Base-by-base conservation (phyloP, 2,888 invertebrate species). In the Pediacus dermestoides region DNA sequence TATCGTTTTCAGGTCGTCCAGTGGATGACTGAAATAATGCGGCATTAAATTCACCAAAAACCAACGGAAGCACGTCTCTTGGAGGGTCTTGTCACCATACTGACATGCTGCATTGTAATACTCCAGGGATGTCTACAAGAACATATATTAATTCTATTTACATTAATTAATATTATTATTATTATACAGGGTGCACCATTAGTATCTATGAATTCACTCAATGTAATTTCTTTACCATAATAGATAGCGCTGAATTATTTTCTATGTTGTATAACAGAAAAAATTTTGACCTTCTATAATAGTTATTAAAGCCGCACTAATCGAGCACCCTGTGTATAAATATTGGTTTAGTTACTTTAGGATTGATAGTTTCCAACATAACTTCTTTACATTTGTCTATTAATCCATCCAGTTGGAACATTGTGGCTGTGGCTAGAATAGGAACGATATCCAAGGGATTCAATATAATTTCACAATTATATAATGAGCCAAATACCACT, bases 361-460 rank as follows among this genome's bases (percentile, higher is more conserved):
- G 74, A 61, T 83, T 83, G 22, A 84, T 79, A n/a, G 81, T 82
- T 58, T 85, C 85, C 40, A 75, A 69, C 85, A 87, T 86, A 22
- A 85, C 80, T 56, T 80, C 80, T 12, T 74, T 71, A 64, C 86
- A 85, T 57, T 84, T 82, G 39, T 83, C 80, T 46, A 86, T 84
- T 15, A 69, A 71, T 9, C 81, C 80, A 50, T 85, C 86, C 46
- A 86, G 63, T 63, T 85, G 85, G 50, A 87, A 80, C 54, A 86
- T 70, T 2, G 82, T 81, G 1, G 85, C 82, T n/a, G 84, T 80
- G 21, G 86, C 84, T 35, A 86, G 61, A 26, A 84, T 78, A 2
- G 80, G 74, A 41, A 82, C 75, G 8, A 84, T 81, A 57, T 78
- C 76, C 32, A 76, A 72, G 2, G 82, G 81, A 50, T 83, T 81